Evolutionary conservation across 1,140 invertebrate species (phyloP), one percentile per base, ranked within the genome.

Genomic region (Drosophila azteca): DNA sequence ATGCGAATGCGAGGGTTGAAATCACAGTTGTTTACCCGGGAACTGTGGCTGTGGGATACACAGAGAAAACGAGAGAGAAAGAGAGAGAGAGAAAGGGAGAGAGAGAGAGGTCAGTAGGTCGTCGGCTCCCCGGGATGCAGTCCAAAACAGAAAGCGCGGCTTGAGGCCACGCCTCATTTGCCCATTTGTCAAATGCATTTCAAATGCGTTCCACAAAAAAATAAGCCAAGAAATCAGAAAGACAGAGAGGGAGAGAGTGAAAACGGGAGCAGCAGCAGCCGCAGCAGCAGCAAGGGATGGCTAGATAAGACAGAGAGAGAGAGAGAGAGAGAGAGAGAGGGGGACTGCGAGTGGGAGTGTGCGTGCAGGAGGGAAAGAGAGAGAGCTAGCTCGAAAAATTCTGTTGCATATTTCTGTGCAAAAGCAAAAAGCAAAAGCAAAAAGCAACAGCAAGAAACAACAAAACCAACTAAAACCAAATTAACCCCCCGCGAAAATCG

Each of bases 141-240:
- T 66, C 64, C 61, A 46, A 31, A 39, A 26, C 24, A 26, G 24
- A 66, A 65, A 39, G 35, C 35, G 11, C 35, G 35, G 35, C 35
- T 65, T 60, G 44, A 68, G 60, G 74, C 79, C 79, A 82, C 79
- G 79, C 79, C 79, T 79, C 79, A 78, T 82, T 77, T 82, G 74
- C 62, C 72, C 65, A 75, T 70, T 66, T 80, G 71, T 29, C 78
- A 69, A 61, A 74, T 83, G 79, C 79, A 82, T 78, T 78, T 82
- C 68, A 83, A 83, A 83, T 83, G 76, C 79, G 79, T 79, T 83
- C 79, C 79, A 83, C 57, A 68, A 49, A 35, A 46, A 39, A 44
- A 31, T n/a, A n/a, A n/a, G n/a, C 51, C 60, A 20, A 55, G 35
- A 39, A 49, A 31, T 9, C 52, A 13, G 9, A 22, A 17, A 31